A percentile compares a stretch with the other conserved stretches of the same genome.
Evolutionary conservation across 2,888 invertebrate genomes (phyloP).

Genomic region (Brachyptera putata): DNA sequence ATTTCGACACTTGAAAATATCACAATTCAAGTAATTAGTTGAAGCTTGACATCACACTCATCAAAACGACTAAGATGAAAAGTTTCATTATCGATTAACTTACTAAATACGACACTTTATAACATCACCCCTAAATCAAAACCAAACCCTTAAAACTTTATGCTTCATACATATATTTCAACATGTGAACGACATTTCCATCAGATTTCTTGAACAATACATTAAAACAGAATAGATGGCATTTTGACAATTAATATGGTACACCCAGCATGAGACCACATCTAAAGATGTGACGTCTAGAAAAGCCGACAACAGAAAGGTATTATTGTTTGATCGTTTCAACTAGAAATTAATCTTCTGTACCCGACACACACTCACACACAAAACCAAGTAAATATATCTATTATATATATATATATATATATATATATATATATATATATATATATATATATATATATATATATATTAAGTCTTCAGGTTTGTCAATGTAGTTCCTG

Average conservation of each 20-base stretch:
- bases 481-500: slow-evolving; percentile 15
- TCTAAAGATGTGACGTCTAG: background rate
- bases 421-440: too few species aligned
- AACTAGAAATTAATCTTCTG: slow-evolving; percentile 21
- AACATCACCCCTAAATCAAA: too few species aligned
- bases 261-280: background rate
- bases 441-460: too few species aligned
- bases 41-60: too few species aligned
- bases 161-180: too few species aligned
- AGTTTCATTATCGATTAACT: too few species aligned
- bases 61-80: too few species aligned
- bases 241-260: slow-evolving; percentile 16
- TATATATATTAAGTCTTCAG: background rate
- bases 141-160: too few species aligned
- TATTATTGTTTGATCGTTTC: slow-evolving; percentile 4
- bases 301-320: background rate
- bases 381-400: slow-evolving; percentile 11
- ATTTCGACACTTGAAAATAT: too few species aligned
- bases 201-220: background rate
- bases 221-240: background rate
- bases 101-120: too few species aligned
- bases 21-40: too few species aligned
- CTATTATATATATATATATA: too few species aligned
- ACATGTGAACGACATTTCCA: background rate
- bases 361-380: slow-evolving; percentile 2